Percentiles rank a stretch among this genome's conserved stretches.
Evolutionary conservation across 2,888 invertebrate genomes (phyloP).

Genomic region (Lasioglossum pauxillum): DNA sequence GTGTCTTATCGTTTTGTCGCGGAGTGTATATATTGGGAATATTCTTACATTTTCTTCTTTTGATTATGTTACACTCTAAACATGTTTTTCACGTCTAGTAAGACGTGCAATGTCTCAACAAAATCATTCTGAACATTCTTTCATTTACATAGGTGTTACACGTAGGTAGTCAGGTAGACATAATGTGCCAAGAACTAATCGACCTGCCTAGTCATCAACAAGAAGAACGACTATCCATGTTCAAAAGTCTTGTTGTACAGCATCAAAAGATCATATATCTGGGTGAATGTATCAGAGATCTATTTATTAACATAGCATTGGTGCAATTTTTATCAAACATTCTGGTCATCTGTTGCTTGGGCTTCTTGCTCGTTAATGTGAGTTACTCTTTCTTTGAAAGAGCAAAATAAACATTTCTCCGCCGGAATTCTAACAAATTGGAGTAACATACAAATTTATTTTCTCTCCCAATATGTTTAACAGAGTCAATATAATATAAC

Average conservation of each 20-base stretch:
- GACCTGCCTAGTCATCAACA: background rate
- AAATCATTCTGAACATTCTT: background rate
- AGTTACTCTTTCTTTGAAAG: background rate
- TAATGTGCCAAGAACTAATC: background rate
- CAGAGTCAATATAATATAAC: too few species aligned
- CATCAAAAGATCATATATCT: background rate
- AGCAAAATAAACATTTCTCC: too few species aligned
- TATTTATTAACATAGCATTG: background rate
- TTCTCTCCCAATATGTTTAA: too few species aligned
- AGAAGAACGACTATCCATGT: background rate
- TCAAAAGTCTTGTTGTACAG: background rate
- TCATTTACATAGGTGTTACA: background rate
- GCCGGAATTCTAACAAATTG: too few species aligned
- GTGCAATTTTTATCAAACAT: background rate
- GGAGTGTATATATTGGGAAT: too few species aligned
- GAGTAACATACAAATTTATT: too few species aligned
- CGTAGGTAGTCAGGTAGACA: background rate
- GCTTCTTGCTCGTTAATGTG: background rate
- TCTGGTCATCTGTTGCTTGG: background rate
- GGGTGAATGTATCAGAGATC: background rate
- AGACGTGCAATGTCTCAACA: background rate
- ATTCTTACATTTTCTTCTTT: too few species aligned
- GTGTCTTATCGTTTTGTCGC: too few species aligned
- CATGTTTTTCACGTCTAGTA: too few species aligned
- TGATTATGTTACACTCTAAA: too few species aligned